Percentiles rank a stretch among this genome's conserved stretches.
Conservation (phyloP, 2,797 vertebrate genomes). For the Tinamus major region DNA sequence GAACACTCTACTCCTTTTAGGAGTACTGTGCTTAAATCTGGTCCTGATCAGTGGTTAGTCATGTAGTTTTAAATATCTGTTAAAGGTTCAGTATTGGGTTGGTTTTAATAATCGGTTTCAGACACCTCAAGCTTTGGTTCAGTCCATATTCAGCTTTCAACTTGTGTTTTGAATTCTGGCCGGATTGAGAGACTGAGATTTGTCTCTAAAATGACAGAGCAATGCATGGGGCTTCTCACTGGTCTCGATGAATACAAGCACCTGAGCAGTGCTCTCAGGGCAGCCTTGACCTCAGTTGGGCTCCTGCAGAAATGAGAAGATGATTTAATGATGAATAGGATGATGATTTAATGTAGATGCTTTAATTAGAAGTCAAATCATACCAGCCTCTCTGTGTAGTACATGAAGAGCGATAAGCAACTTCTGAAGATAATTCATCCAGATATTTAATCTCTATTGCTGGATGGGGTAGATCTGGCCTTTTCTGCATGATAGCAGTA, state of each 20-base stretch:
- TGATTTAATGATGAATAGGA: no score
- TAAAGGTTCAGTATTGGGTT: not conserved
- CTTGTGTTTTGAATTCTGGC: not conserved
- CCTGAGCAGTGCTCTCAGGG: not conserved
- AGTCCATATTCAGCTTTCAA: slow-evolving; percentile 23
- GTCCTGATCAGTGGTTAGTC: not conserved
- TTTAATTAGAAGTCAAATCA: no score
- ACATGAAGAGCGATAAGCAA: no score
- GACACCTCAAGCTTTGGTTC: not conserved
- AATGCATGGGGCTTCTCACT: not conserved
- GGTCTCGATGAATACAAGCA: accelerated
- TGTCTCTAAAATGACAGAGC: not conserved
- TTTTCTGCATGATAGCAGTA: not conserved
- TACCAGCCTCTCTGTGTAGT: no score
- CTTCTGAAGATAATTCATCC: no score
- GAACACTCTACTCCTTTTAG: not conserved
- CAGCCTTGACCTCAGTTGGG: not conserved
- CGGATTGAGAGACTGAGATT: not conserved
- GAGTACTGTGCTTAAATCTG: not conserved
- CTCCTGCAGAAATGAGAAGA: not conserved
- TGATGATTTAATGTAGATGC: no score
- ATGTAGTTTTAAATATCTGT: not conserved
- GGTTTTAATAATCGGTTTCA: not conserved
- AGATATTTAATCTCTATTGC: not conserved
- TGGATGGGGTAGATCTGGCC: not conserved